Evolutionary conservation across 2,888 invertebrate genomes (phyloP), one percentile per base, ranked within the genome.

Genomic region (Laspeyria flexula): DNA sequence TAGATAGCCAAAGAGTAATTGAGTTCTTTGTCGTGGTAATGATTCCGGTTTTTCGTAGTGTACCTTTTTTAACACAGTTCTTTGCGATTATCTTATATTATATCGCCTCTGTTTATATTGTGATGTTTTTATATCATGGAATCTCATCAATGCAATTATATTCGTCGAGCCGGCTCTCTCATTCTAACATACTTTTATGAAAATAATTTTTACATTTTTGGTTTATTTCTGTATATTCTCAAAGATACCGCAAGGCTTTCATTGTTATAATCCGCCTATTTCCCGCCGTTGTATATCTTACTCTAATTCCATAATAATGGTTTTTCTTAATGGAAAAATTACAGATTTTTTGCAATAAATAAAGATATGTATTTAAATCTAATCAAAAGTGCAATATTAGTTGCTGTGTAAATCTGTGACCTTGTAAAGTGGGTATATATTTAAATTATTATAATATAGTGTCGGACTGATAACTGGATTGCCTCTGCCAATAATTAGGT

Each of bases 371-470:
- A 2, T 3, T 18, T 18, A 3, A 3, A 18, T 18, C 5, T 18
- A 18, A 18, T 18, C 18, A 5, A 46, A 47, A 37, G 51, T 51
- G 62, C 57, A 62, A 56, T 51, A 51, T 45, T 47, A n/a, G 42
- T 29, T 5, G n/a, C 30, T 11, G 18, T 40, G n/a, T n/a, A n/a
- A n/a, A n/a, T n/a, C n/a, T n/a, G n/a, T n/a, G n/a, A n/a, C n/a
- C n/a, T n/a, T n/a, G n/a, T n/a, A n/a, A n/a, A n/a, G n/a, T n/a
- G n/a, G n/a, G n/a, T n/a, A n/a, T n/a, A n/a, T n/a, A n/a, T n/a
- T n/a, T n/a, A n/a, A n/a, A n/a, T n/a, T n/a, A n/a, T n/a, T n/a
- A n/a, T n/a, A n/a, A n/a, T n/a, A n/a, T n/a, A n/a, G n/a, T n/a
- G n/a, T n/a, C n/a, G n/a, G n/a, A n/a, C n/a, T n/a, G n/a, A n/a